phyloP scores from a whole-genome alignment of 2,797 vertebrate genomes.

The Tangara arthus region DNA sequence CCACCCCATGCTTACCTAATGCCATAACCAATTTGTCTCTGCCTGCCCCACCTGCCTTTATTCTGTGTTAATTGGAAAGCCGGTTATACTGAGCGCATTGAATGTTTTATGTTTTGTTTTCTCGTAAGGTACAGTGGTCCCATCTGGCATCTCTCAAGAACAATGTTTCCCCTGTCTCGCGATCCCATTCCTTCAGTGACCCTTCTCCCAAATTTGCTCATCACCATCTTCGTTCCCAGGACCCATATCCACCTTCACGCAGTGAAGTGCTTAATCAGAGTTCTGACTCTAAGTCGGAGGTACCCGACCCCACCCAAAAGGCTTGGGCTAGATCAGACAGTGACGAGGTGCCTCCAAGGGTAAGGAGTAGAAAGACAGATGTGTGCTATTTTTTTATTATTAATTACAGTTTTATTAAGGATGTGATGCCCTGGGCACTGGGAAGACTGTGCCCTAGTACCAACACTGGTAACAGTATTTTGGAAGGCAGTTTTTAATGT shows the following conservation, averaged over 20 bases:
- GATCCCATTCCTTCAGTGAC: constrained; percentile 90
- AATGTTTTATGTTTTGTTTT: constrained; percentile 86
- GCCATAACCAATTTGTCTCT: constrained; percentile 69
- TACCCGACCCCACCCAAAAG: constrained; percentile 84
- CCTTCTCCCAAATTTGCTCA: constrained; percentile 91
- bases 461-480: constrained; percentile 12
- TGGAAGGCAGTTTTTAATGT: constrained; percentile 5
- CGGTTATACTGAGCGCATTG: constrained; percentile 77
- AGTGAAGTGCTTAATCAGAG: constrained; percentile 86
- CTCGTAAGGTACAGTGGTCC: constrained; percentile 90
- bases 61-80: constrained; percentile 74
- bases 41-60: constrained; percentile 62
- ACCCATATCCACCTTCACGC: constrained; percentile 90
- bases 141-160: constrained; percentile 92
- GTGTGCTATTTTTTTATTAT: constrained; percentile 48
- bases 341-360: constrained; percentile 95
- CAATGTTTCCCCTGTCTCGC: constrained; percentile 84
- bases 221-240: constrained; percentile 95
- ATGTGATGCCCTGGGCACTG: constrained; percentile 40
- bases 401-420: constrained; percentile 41
- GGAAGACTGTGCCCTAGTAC: background rate
- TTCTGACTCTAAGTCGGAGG: constrained; percentile 84
- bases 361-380: constrained; percentile 85
- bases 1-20: constrained; percentile 55
- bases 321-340: constrained; percentile 85